Evolutionary conservation across 2,888 invertebrate genomes (phyloP).

Genomic region (Idaea biselata): DNA sequence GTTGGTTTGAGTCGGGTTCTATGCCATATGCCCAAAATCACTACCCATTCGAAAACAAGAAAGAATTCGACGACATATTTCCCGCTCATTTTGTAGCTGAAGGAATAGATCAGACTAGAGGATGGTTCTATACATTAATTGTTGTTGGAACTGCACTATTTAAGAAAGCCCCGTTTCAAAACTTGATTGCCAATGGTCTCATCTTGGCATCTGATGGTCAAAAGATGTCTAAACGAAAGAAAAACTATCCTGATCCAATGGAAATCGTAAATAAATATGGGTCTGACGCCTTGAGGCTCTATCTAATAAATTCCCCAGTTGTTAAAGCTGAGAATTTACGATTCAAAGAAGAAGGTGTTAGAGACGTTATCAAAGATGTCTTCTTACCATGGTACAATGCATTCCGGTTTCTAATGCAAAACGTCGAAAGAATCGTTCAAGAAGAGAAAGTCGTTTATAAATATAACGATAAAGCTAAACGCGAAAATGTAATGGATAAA

Average conservation of each 20-base stretch:
- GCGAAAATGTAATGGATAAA: conserved; percentile 94
- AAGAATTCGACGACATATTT: conserved; percentile 93
- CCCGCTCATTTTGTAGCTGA: conserved; percentile 99
- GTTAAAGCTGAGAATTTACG: conserved; percentile 97
- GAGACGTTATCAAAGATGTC: conserved; percentile 97
- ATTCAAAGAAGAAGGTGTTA: conserved; percentile 98
- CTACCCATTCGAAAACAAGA: conserved; percentile 96
- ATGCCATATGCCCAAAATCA: conserved; percentile 99
- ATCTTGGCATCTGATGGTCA: conserved; percentile 98
- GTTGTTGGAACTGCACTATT: conserved; percentile 98
- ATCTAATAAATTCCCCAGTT: conserved; percentile 98
- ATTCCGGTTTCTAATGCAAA: conserved; percentile 96
- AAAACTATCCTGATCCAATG: conserved; percentile 99
- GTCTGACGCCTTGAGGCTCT: conserved; percentile 97
- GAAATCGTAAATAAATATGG: conserved; percentile 95
- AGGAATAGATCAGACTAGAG: conserved; percentile 98
- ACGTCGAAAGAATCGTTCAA: conserved; percentile 89
- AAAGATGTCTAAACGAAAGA: conserved; percentile 99
- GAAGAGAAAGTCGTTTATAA: conserved; percentile 81
- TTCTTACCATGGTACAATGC: conserved; percentile 98
- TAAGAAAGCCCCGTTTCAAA: conserved; percentile 98
- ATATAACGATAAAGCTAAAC: conserved; percentile 76
- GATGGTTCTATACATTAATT: conserved; percentile 99
- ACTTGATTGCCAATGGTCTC: conserved; percentile 97
- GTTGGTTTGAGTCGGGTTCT: conserved; percentile 99